Evolutionary conservation across 2,888 invertebrate species (phyloP), one percentile per base, ranked within the genome.

Genomic region (Steinernema scapterisci): DNA sequence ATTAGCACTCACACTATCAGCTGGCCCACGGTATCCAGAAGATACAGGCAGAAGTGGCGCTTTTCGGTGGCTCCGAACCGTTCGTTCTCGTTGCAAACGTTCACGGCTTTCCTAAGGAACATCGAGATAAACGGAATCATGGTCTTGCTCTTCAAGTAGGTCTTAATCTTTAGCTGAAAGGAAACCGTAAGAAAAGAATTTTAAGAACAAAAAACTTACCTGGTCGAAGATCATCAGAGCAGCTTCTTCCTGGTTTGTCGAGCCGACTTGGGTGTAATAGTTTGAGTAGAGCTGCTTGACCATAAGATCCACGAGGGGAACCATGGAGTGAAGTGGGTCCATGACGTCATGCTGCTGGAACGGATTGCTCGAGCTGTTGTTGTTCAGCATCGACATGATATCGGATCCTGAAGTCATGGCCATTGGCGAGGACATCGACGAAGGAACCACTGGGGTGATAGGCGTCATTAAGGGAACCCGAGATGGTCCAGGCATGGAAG

Each of bases 91-190:
- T 16, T 16, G 31, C 63, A 63, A 16, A 63, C 16, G 31, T 27
- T 6, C 11, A 63, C 63, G 1, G 63, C 63, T 13, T 27, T 16
- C 19, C 31, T 63, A 5, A 63, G n/a, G 7, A 27, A 27, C 27
- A 31, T 16, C 63, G 63, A 63, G 27, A 63, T 63, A 31, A 63
- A 63, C 27, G 27, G 63, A 31, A 31, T 13, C 31, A 38, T 27
- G 27, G 63, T 27, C 19, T 63, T 63, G 21, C 63, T 25, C 11
- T 21, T 16, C 31, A 63, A 7, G 38, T 31, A 63, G 25, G 27
- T 25, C 27, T 63, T 63, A 7, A 63, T n/a, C 63, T 63, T 63
- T 1, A 63, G 13, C 63, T 63, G 31, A 63, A 63, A 25, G 3
- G 16, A 11, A 11, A 16, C 16, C 16, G 6, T 63, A 13, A 11